Evolutionary conservation across 2,888 invertebrate species (phyloP).

Genomic region (Rhopalosiphum nymphaeae): DNA sequence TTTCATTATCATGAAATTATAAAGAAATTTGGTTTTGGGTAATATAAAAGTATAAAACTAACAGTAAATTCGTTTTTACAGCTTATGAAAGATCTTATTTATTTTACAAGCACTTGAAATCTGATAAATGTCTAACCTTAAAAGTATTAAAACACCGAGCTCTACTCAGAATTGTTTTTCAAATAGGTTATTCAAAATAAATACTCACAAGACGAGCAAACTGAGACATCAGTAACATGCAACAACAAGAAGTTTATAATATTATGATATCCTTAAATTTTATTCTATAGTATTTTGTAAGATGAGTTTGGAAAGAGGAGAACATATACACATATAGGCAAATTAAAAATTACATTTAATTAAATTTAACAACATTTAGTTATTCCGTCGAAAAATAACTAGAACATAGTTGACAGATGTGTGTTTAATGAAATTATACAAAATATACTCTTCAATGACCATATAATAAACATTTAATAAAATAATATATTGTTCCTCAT

Average conservation of each 20-base stretch:
- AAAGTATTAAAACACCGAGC: not conserved
- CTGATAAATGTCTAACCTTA: not conserved
- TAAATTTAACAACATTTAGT: not conserved
- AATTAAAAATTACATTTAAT: not conserved
- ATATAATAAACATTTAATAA: not conserved
- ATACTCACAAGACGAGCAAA: not conserved
- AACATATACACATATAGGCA: not conserved
- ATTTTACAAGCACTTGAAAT: not conserved
- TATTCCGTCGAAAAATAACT: not conserved
- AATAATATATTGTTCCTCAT: not conserved
- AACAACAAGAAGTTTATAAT: not conserved
- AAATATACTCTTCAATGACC: not conserved
- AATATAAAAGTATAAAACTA: not conserved
- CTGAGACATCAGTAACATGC: not conserved
- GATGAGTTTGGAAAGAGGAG: not conserved
- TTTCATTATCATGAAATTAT: not conserved
- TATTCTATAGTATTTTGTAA: not conserved
- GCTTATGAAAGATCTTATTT: not conserved
- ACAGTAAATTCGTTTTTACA: not conserved
- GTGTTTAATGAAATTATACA: not conserved
- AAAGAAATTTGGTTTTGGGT: not conserved
- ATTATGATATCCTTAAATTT: too few relatives aligned
- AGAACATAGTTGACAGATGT: not conserved
- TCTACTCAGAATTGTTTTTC: not conserved
- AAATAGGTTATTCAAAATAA: not conserved